Percentiles rank a stretch among this genome's conserved stretches.
Evolutionary conservation across 2,888 invertebrate species (phyloP).

Genomic region (Exocentrus adspersus): DNA sequence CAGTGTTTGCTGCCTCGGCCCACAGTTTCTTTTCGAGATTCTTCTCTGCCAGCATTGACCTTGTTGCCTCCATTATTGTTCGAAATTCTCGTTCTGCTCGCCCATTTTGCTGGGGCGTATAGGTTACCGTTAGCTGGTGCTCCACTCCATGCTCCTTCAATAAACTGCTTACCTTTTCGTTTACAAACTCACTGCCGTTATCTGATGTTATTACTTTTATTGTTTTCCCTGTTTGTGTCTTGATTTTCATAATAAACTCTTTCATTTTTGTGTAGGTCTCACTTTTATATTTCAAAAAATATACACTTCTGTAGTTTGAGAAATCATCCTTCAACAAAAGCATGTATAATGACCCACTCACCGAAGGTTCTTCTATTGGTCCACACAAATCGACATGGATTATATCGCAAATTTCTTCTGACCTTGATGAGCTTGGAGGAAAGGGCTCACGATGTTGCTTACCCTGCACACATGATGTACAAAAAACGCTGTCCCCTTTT

Average conservation of each 20-base stretch:
- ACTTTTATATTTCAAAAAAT: conserved; percentile 31
- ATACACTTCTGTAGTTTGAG: conserved; percentile 29
- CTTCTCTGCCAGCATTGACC: conserved; percentile 26
- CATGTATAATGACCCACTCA: conserved; percentile 34
- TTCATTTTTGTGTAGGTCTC: conserved; percentile 30
- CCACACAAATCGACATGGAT: conserved; percentile 37
- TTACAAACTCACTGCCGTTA: conserved; percentile 43
- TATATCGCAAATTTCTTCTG: conserved; percentile 24
- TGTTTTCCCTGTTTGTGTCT: conserved; percentile 30
- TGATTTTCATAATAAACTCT: conserved; percentile 29
- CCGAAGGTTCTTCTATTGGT: conserved; percentile 30
- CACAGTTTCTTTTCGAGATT: background rate
- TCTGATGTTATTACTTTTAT: conserved; percentile 40
- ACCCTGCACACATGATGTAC: too few relatives aligned
- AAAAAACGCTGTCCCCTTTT: too few relatives aligned
- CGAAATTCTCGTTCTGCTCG: conserved; percentile 37
- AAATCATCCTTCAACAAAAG: conserved; percentile 38
- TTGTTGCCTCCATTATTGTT: conserved; percentile 28
- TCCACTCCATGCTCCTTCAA: conserved; percentile 20
- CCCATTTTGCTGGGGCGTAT: conserved; percentile 39
- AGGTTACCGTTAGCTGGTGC: conserved; percentile 30
- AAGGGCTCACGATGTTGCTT: conserved; percentile 29
- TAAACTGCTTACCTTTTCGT: background rate
- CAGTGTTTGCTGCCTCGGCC: background rate
- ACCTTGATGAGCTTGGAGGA: background rate